phyloP scores from a whole-genome alignment of 2,888 invertebrate genomes.

The Eledone cirrhosa region DNA sequence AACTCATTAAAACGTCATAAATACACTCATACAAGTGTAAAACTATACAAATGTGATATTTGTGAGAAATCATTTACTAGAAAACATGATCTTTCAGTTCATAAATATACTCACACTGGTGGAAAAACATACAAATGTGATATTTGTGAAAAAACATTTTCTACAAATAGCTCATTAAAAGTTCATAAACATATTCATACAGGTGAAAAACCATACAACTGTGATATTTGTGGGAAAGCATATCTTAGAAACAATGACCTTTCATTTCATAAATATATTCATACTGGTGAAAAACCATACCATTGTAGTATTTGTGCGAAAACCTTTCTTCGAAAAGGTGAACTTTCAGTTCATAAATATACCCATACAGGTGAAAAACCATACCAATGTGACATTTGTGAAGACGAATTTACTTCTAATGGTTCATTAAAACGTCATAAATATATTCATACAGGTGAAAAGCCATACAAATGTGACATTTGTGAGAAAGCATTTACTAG shows the following conservation, averaged over 20 bases:
- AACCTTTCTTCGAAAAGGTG: background rate
- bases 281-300: too few relatives aligned
- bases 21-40: background rate
- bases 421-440: background rate
- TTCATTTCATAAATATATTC: background rate
- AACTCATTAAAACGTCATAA: background rate
- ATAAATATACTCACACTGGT: background rate
- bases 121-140: background rate
- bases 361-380: background rate
- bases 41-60: background rate
- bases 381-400: constrained; percentile 3
- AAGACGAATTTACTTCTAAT: background rate
- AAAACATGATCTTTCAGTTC: background rate
- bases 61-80: background rate
- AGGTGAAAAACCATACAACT: constrained; percentile 5
- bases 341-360: background rate
- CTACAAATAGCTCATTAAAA: background rate
- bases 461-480: background rate
- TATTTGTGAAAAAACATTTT: background rate
- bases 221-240: constrained; percentile 1
- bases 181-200: background rate
- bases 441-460: background rate
- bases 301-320: too few relatives aligned
- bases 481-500: constrained; percentile 4
- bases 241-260: background rate